Conservation (phyloP, 2,797 vertebrate genomes). For the Hypotaenidia philippensis region DNA sequence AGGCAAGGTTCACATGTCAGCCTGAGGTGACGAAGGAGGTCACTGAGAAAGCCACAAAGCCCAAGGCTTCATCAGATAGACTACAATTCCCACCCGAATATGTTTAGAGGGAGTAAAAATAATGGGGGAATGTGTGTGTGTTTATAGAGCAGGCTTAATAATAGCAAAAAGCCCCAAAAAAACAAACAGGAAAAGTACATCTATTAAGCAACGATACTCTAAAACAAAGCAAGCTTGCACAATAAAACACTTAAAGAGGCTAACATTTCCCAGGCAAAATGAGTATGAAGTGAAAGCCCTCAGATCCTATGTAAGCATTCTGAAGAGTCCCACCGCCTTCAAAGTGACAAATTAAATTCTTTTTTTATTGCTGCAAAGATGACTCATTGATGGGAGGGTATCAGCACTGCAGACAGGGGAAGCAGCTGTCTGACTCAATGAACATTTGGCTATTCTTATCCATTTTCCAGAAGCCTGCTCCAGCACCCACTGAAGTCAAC, state of each 20-base stretch:
- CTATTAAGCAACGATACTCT: background rate
- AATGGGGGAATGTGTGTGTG: too few species aligned
- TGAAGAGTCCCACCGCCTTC: background rate
- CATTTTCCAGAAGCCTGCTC: background rate
- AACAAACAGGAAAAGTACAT: background rate
- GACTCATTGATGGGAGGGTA: slow-evolving; percentile 28
- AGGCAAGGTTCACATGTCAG: background rate
- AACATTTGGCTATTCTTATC: slow-evolving; percentile 32
- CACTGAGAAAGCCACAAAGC: background rate
- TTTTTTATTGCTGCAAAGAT: slow-evolving; percentile 27
- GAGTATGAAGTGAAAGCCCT: background rate
- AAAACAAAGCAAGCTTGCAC: background rate
- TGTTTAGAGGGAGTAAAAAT: background rate
- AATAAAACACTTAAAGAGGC: background rate
- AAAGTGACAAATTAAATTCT: background rate
- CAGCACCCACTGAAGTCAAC: background rate
- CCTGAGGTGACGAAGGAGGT: background rate
- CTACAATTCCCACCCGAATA: background rate
- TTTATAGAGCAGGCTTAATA: background rate
- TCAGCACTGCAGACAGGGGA: background rate
- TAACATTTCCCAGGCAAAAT: background rate
- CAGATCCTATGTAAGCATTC: background rate
- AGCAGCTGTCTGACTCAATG: slow-evolving; percentile 25
- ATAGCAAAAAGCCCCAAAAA: background rate
- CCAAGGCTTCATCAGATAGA: background rate